A percentile compares a stretch with the other conserved stretches of the same genome.
Evolutionary conservation across 1,140 invertebrate genomes (phyloP).

Genomic region (Ooceraea biroi): DNA sequence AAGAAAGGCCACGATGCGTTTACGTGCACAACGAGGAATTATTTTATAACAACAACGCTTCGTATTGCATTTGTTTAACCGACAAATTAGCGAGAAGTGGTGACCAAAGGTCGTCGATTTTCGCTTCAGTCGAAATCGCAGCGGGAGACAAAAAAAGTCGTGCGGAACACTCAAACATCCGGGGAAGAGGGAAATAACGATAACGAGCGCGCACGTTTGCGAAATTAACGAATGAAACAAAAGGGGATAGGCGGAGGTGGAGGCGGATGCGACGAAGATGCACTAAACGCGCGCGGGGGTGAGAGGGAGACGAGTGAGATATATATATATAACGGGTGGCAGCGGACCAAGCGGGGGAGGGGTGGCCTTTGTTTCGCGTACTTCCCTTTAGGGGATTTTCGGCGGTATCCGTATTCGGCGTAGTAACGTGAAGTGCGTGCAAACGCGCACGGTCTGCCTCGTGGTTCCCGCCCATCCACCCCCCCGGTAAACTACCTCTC

Average conservation of each 20-base stretch:
- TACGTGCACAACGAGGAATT: slow-evolving; percentile 10
- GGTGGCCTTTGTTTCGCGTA: slow-evolving; percentile 80
- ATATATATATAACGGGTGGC: not conserved
- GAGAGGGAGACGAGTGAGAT: not conserved
- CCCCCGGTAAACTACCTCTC: not conserved
- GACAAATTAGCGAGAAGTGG: not conserved
- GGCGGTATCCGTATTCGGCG: slow-evolving; percentile 76
- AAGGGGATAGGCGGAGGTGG: not conserved
- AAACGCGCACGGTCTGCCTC: slow-evolving; percentile 62
- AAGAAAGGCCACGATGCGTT: slow-evolving; percentile 3
- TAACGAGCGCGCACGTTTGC: not conserved
- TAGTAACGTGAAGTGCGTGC: slow-evolving; percentile 65
- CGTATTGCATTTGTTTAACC: slow-evolving; percentile 21
- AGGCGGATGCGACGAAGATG: slow-evolving; percentile 2
- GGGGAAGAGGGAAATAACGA: too few relatives aligned
- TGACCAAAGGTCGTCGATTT: not conserved
- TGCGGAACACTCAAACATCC: not conserved
- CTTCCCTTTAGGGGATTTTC: slow-evolving; percentile 81
- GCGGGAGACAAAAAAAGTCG: not conserved
- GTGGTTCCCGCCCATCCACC: slow-evolving; percentile 41
- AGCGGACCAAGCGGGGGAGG: slow-evolving; percentile 35
- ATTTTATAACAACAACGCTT: slow-evolving; percentile 9
- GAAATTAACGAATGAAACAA: slow-evolving; percentile 31
- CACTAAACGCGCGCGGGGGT: not conserved
- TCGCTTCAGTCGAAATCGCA: not conserved